A percentile compares a stretch with the other conserved stretches of the same genome.
Evolutionary conservation across 2,888 invertebrate species (phyloP).

Genomic region (Antheraea assamensis): DNA sequence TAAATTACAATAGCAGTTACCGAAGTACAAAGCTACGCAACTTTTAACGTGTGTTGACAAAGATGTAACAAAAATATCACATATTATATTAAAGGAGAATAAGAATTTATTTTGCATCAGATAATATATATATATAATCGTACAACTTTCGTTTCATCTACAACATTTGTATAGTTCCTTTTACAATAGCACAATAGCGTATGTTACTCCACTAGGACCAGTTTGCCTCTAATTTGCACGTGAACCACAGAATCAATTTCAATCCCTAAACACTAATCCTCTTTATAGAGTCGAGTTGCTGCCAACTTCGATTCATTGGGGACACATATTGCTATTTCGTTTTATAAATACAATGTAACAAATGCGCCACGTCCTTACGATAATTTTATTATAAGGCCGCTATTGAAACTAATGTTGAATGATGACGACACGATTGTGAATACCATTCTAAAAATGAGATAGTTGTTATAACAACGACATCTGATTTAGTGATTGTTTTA

Average conservation of each 20-base stretch:
- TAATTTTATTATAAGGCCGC: background rate
- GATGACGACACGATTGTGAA: background rate
- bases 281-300: conserved; percentile 43
- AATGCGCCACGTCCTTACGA: background rate
- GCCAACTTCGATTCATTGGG: conserved; percentile 35
- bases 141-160: conserved; percentile 15
- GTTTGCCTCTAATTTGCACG: conserved; percentile 47
- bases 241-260: conserved; percentile 48
- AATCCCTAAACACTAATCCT: conserved; percentile 39
- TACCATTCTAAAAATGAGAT: background rate
- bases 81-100: background rate
- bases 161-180: conserved; percentile 34
- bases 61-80: background rate
- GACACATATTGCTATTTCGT: conserved; percentile 32
- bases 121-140: background rate
- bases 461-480: background rate
- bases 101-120: background rate
- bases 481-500: too few species aligned
- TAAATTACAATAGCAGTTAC: background rate
- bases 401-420: background rate
- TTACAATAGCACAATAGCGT: conserved; percentile 42
- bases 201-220: conserved; percentile 42
- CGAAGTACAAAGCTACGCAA: too few species aligned
- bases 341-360: conserved; percentile 14
- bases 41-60: background rate